Base-by-base conservation (phyloP, 2,888 invertebrate genomes). In the Conchocele bisecta region DNA sequence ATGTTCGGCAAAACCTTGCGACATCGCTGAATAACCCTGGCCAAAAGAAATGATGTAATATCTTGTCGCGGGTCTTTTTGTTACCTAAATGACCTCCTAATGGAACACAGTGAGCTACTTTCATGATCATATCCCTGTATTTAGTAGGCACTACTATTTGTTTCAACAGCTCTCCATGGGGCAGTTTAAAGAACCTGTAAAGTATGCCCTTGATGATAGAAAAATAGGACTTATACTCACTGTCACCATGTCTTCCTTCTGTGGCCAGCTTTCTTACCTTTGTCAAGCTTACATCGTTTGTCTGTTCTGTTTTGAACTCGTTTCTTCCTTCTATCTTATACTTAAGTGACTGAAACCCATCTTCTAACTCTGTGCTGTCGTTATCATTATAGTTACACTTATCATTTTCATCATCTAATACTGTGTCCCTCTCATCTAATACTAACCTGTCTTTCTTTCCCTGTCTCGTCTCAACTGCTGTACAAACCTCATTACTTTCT, bases 221-320 rank as follows among this genome's bases (percentile, higher is more conserved):
- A n/a, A 35, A 35, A 35, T n/a, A 35, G 11, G 37, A 31, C 17
- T 50, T 31, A n/a, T 50, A 28, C 15, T 28, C 31, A 6, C 31
- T 31, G n/a, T 29, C 9, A 2, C n/a, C 28, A 26, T 6, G n/a
- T 28, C 28, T 50, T 7, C 6, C n/a, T n/a, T n/a, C n/a, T n/a
- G n/a, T 50, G 28, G 50, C 50, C 4, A 50, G n/a, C 22, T 50
- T 17, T 28, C 50, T 50, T 28, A 50, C 29, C 15, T 50, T 50
- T n/a, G 28, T 20, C 17, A 50, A 20, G 9, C 29, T 50, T 2
- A 4, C 17, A 50, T 50, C 50, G 5, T 6, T 4, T 6, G n/a
- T 17, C 20, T 50, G 50, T 50, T 50, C 50, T 5, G 15, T n/a
- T 28, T 50, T 50, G 3, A 50, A 17, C n/a, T 17, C 28, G 4